Evolutionary conservation across 2,113 vertebrate genomes (phyloP).

Genomic region (Leucoraja erinaceus): DNA sequence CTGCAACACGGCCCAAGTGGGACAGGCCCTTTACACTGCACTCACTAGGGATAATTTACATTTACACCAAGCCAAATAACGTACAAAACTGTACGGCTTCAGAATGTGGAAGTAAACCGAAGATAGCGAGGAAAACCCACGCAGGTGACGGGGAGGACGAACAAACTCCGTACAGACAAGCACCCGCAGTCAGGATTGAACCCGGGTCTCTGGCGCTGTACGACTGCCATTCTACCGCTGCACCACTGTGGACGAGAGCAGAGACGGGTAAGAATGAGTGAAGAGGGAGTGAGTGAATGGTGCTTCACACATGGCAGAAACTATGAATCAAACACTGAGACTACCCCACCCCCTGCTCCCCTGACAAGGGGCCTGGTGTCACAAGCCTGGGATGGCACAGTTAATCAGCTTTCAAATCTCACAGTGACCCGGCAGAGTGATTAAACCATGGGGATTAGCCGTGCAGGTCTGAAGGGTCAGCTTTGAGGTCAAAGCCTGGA

Average conservation of each 20-base stretch:
- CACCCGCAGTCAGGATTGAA: too few relatives aligned
- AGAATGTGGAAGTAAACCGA: too few relatives aligned
- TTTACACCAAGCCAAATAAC: too few relatives aligned
- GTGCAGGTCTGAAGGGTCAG: not conserved
- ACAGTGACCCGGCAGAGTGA: not conserved
- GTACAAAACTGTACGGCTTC: too few relatives aligned
- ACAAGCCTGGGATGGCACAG: not conserved
- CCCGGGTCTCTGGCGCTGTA: too few relatives aligned
- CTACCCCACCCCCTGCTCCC: not conserved
- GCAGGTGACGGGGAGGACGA: too few relatives aligned
- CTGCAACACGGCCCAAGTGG: too few relatives aligned
- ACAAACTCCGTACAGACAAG: too few relatives aligned
- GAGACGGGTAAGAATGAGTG: not conserved
- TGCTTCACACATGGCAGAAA: not conserved
- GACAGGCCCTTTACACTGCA: too few relatives aligned
- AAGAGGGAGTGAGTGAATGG: not conserved
- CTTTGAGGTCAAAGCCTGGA: not conserved
- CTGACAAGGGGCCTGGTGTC: not conserved
- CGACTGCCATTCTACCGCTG: too few relatives aligned
- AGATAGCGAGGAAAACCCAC: too few relatives aligned
- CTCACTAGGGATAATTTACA: too few relatives aligned
- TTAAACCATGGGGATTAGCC: not conserved
- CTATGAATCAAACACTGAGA: not conserved
- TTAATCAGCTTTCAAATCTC: not conserved
- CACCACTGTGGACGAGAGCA: not conserved